phyloP scores from a whole-genome alignment of 1,140 invertebrate species.

The Chlorops oryzae region DNA sequence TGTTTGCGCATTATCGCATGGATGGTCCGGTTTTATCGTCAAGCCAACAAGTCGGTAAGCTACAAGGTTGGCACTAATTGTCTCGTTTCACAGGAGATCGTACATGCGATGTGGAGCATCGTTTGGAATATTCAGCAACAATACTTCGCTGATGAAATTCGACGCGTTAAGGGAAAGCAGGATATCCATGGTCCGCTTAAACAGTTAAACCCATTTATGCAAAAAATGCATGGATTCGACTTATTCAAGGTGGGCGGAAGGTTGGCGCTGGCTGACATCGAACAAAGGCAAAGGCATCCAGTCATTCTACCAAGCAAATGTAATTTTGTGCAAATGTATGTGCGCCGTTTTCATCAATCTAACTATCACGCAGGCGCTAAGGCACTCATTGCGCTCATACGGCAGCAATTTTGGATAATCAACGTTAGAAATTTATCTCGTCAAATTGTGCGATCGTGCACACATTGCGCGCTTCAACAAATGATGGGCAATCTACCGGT shows the following conservation, averaged over 20 bases:
- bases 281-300: slow-evolving; percentile 1
- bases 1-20: too few species aligned
- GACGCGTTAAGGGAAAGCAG: neutral
- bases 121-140: neutral
- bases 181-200: neutral
- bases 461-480: slow-evolving; percentile 6
- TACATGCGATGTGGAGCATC: neutral
- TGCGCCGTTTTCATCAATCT: neutral
- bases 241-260: slow-evolving; percentile 9
- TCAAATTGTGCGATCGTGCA: slow-evolving; percentile 2
- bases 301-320: slow-evolving; percentile 6
- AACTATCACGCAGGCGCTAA: slow-evolving; percentile 11
- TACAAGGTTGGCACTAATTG: neutral
- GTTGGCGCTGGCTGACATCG: neutral
- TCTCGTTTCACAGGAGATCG: neutral
- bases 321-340: neutral
- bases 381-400: slow-evolving; percentile 3
- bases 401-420: slow-evolving; percentile 11
- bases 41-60: too few species aligned
- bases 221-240: neutral
- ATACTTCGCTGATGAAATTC: neutral
- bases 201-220: slow-evolving; percentile 5
- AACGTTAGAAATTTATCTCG: slow-evolving; percentile 1
- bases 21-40: too few species aligned
- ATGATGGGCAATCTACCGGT: slow-evolving; percentile 7